Conservation (phyloP, 92 coral and sea anemone species). For the Metridium senile region DNA sequence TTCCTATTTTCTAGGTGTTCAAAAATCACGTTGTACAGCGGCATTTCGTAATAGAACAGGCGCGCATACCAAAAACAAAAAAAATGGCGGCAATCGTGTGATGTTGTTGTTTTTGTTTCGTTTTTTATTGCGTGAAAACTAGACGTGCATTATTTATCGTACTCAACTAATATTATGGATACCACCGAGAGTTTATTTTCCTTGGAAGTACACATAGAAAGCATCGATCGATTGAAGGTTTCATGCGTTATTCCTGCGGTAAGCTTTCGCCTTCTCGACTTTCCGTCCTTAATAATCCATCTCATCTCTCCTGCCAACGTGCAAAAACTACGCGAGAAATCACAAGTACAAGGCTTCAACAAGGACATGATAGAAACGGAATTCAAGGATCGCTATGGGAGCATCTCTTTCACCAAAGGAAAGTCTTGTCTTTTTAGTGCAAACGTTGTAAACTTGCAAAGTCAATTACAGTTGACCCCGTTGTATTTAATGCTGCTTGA, state of each 20-base stretch:
- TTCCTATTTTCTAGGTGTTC: too few species aligned
- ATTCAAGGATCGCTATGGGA: constrained; percentile 73
- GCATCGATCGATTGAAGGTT: constrained; percentile 56
- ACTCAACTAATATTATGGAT: not conserved
- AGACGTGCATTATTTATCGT: not conserved
- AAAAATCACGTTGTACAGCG: constrained; percentile 5
- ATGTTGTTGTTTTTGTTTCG: too few species aligned
- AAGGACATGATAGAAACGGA: constrained; percentile 48
- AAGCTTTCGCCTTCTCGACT: constrained; percentile 90
- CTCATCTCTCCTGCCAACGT: constrained; percentile 59
- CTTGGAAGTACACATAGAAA: constrained; percentile 88
- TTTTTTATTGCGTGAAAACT: too few species aligned
- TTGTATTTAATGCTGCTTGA: constrained; percentile 90
- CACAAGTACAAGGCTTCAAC: constrained; percentile 37
- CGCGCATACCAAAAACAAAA: not conserved
- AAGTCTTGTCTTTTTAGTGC: constrained; percentile 92
- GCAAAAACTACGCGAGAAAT: constrained; percentile 71
- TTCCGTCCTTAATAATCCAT: constrained; percentile 82
- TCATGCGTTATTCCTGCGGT: constrained; percentile 81
- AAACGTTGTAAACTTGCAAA: constrained; percentile 44
- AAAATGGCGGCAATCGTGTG: not conserved
- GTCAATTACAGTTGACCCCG: constrained; percentile 75
- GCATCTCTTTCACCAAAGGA: constrained; percentile 71
- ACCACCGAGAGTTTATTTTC: constrained; percentile 78
- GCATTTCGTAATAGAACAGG: not conserved